Percentiles rank a stretch among this genome's conserved stretches.
phyloP scores from a whole-genome alignment of 2,888 invertebrate species.

The Shargacucullia verbasci region DNA sequence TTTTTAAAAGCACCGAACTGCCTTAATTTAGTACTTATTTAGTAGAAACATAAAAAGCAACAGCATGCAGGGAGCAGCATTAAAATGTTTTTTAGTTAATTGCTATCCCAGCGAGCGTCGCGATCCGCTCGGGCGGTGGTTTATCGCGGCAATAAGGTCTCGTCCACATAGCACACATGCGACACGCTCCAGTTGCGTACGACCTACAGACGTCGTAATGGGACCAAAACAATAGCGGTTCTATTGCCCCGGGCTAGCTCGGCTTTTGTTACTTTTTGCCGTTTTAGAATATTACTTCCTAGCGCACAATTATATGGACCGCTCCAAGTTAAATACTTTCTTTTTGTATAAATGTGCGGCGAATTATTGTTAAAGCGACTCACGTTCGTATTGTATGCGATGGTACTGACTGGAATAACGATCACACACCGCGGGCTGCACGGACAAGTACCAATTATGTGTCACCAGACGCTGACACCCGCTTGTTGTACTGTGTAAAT shows the following conservation, averaged over 20 bases:
- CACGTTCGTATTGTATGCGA: not conserved
- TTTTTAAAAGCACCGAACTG: conserved; percentile 1
- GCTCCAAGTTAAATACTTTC: conserved; percentile 6
- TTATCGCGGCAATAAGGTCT: conserved; percentile 5
- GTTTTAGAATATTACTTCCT: conserved; percentile 12
- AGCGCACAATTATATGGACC: conserved; percentile 5
- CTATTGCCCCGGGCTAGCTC: not conserved
- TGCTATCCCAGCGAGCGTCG: conserved; percentile 12
- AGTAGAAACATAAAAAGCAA: conserved; percentile 1
- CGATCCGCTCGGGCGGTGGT: not conserved
- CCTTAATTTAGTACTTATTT: not conserved
- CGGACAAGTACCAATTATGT: not conserved
- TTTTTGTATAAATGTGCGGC: not conserved
- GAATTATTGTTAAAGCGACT: not conserved
- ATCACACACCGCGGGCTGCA: not conserved
- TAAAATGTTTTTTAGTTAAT: conserved; percentile 22
- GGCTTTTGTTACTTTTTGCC: conserved; percentile 5
- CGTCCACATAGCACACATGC: conserved; percentile 2
- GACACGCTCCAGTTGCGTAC: conserved; percentile 12
- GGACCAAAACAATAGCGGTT: conserved; percentile 18
- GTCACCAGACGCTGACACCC: not conserved
- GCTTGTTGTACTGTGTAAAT: not conserved
- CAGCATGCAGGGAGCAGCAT: conserved; percentile 3
- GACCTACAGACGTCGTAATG: conserved; percentile 9
- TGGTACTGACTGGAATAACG: not conserved